These are phyloP conservation scores for Colletes collaris DNA, from an alignment of 2,888 invertebrate species.

Conservation along the genomic window DNA sequence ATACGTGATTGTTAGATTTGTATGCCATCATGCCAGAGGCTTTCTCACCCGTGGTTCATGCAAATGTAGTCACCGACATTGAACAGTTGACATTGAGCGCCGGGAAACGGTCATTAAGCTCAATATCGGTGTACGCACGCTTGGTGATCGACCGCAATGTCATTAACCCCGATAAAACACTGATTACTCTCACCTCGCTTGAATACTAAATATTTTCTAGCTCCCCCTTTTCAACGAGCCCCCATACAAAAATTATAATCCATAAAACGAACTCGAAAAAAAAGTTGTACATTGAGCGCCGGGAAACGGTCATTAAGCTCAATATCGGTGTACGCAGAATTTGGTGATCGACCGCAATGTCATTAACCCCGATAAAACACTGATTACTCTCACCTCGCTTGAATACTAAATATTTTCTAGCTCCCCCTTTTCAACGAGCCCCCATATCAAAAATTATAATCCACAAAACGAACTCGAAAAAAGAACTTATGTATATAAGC, in stretches of 20 bases:
- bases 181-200: constrained; percentile 36
- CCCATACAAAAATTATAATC: background rate
- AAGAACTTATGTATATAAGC: too few species aligned
- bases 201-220: constrained; percentile 18
- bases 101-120: constrained; percentile 64
- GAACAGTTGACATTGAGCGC: constrained; percentile 61
- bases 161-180: constrained; percentile 49
- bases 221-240: background rate
- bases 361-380: constrained; percentile 49
- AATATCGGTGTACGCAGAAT: constrained; percentile 51
- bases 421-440: background rate
- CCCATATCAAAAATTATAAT: background rate
- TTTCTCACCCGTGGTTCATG: constrained; percentile 40
- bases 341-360: constrained; percentile 40
- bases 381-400: constrained; percentile 36
- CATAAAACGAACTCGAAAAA: too few species aligned
- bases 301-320: constrained; percentile 64
- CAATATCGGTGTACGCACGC: constrained; percentile 49
- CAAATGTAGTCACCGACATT: constrained; percentile 56
- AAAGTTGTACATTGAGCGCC: constrained; percentile 63
- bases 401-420: constrained; percentile 18
- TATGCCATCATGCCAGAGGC: background rate
- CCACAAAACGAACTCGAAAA: background rate
- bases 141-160: constrained; percentile 40
- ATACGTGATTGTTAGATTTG: constrained; percentile 12